Evolutionary conservation across 2,113 vertebrate genomes (phyloP).

Genomic region (Mus spicilegus): DNA sequence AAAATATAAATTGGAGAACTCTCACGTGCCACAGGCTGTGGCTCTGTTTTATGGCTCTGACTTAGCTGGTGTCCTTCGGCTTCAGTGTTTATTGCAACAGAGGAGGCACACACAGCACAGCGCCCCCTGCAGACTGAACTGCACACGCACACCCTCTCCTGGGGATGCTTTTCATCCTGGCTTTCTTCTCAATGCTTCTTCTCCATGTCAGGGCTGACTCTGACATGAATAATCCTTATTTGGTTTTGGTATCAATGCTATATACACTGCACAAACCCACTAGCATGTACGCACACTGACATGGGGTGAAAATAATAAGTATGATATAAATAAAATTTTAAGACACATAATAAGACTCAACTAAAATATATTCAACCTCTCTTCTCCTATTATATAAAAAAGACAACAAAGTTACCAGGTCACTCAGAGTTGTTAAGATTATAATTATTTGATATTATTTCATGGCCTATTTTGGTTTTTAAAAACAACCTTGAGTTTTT

Average conservation of each 20-base stretch:
- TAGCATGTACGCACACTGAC: neutral
- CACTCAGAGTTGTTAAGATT: conserved; percentile 38
- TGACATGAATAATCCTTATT: conserved; percentile 45
- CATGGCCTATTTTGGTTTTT: conserved; percentile 37
- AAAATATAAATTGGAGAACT: conserved; percentile 80
- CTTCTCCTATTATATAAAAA: neutral
- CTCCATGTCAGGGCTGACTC: conserved; percentile 37
- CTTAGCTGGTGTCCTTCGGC: conserved; percentile 79
- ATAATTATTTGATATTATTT: neutral
- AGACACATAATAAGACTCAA: conserved; percentile 41
- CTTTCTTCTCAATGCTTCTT: conserved; percentile 23
- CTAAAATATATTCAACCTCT: neutral
- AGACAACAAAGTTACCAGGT: neutral
- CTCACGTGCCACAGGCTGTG: conserved; percentile 79
- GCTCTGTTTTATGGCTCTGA: conserved; percentile 73
- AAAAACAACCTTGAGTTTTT: conserved; percentile 51
- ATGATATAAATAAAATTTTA: neutral
- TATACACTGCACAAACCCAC: neutral
- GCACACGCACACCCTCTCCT: neutral
- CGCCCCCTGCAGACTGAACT: fast-evolving
- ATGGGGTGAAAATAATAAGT: neutral
- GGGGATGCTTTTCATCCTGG: conserved; percentile 48
- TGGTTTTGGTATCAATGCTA: neutral
- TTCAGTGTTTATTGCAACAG: conserved; percentile 49
- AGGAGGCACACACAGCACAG: neutral